These are phyloP conservation scores for Pegea sp. DNA, from an alignment of 23 tunicate species.

Conservation along the genomic window DNA sequence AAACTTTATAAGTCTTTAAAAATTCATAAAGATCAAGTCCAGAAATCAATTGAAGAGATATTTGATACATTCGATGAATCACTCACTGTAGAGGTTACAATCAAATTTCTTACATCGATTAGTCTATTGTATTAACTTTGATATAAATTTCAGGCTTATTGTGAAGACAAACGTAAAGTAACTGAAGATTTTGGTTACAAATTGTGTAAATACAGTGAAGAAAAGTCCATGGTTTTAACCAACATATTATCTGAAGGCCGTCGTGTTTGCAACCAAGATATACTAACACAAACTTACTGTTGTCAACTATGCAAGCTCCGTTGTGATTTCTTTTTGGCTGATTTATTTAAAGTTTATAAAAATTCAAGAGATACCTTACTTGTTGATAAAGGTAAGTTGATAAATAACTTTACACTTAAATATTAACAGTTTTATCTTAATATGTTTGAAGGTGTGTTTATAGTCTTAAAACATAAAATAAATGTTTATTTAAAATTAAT, in stretches of 20 bases:
- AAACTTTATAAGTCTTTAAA: neutral
- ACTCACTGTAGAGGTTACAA: constrained; percentile 35
- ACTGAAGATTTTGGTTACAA: constrained; percentile 15
- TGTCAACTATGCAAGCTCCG: constrained; percentile 4
- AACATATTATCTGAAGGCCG: constrained; percentile 12
- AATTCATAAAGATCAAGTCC: constrained; percentile 7
- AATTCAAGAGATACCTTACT: constrained; percentile 10
- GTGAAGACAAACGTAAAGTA: constrained; percentile 71
- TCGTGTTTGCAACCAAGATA: neutral
- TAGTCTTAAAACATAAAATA: no score
- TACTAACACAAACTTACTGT: neutral
- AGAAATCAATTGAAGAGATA: constrained; percentile 11
- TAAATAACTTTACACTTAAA: neutral
- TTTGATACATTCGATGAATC: constrained; percentile 17
- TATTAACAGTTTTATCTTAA: no score
- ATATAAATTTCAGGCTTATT: constrained; percentile 20
- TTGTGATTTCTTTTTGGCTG: constrained; percentile 41
- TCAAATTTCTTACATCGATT: neutral
- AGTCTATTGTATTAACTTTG: neutral
- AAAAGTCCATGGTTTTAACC: constrained; percentile 8
- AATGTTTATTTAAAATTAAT: no score
- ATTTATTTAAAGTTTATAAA: constrained; percentile 10
- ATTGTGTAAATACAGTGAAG: constrained; percentile 16
- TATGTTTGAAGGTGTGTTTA: no score
- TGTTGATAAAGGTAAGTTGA: constrained; percentile 19